Base-by-base conservation (phyloP, 2,888 invertebrate species). In the Odontothrips loti region DNA sequence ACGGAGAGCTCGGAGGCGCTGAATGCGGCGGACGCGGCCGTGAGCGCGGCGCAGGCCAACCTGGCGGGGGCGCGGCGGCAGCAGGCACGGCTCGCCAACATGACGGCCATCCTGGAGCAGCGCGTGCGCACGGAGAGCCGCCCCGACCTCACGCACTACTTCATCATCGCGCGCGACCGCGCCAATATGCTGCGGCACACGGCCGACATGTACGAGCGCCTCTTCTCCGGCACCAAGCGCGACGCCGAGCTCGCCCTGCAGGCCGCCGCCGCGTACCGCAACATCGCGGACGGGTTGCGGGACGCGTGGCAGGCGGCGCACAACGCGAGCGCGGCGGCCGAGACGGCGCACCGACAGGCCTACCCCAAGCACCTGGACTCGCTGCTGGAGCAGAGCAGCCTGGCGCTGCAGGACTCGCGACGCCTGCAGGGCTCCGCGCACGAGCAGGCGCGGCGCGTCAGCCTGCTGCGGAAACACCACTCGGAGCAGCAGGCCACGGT, bases 261-360 rank as follows among this genome's bases (percentile, higher is more conserved):
- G 85, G 92, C 92, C 0, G 91, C 91, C 81, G 89, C 90, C 82
- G 91, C 91, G 0, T 93, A 95, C 84, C 91, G 93, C 82, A 92
- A 93, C 81, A 95, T 97, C 0, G 91, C 93, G 0, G 91, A 92
- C 81, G 92, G 93, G 29, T 91, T 96, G 81, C 87, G 89, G 15
- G 91, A 91, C 75, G 94, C 94, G 0, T 90, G 88, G 84, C 88
- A 90, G 51, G 91, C 92, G 85, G 90, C 92, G 0, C 87, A 87
- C 78, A 91, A 92, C 83, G 93, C 94, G 0, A 89, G 88, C 63
- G 87, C 87, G 3, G 89, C 89, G 79, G 88, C 89, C 0, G 88
- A 89, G 78, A 87, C 88, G 81, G 89, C 90, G 43, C 87, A 88
- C 34, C n/a, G 58, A 27, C 47, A 82, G 82, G 81, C 81, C 11